Evolutionary conservation across 2,797 vertebrate genomes (phyloP).

Genomic region (Sebastes minor): DNA sequence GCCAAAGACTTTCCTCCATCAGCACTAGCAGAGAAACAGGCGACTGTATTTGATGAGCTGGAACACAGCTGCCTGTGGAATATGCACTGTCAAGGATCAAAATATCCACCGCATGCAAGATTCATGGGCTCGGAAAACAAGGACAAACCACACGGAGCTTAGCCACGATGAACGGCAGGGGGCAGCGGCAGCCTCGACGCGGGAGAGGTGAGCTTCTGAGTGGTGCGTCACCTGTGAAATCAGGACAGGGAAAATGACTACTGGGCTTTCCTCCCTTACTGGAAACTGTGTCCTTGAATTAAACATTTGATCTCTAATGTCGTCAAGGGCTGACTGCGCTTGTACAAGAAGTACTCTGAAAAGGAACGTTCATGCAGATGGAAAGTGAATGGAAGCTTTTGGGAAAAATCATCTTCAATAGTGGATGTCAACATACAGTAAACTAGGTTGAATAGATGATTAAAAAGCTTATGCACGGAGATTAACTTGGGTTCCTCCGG

Average conservation of each 20-base stretch:
- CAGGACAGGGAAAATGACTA: slow-evolving; percentile 16
- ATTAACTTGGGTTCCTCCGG: slow-evolving; percentile 32
- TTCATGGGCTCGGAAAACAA: slow-evolving; percentile 40
- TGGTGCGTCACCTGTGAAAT: slow-evolving; percentile 27
- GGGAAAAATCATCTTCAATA: slow-evolving; percentile 13
- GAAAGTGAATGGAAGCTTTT: slow-evolving; percentile 27
- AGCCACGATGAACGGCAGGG: slow-evolving; percentile 20
- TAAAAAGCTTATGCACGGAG: slow-evolving; percentile 32
- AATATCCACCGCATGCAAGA: slow-evolving; percentile 55
- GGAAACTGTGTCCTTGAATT: slow-evolving; percentile 30
- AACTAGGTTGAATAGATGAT: slow-evolving; percentile 42
- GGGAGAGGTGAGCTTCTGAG: slow-evolving; percentile 17
- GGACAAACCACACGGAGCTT: slow-evolving; percentile 13
- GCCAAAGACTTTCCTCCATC: slow-evolving; percentile 36
- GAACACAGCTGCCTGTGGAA: slow-evolving; percentile 28
- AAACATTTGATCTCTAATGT: slow-evolving; percentile 23
- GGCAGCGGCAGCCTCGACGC: background rate
- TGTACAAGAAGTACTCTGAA: slow-evolving; percentile 9
- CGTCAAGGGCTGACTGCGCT: slow-evolving; percentile 7
- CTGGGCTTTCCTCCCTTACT: slow-evolving; percentile 19
- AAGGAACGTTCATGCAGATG: slow-evolving; percentile 34
- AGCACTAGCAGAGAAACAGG: slow-evolving; percentile 34
- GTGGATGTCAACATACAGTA: slow-evolving; percentile 10
- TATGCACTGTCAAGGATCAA: slow-evolving; percentile 62
- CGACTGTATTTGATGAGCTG: slow-evolving; percentile 18